Evolutionary conservation across 2,113 vertebrate genomes (phyloP), one percentile per base, ranked within the genome.

Genomic region (Oncorhynchus gorbuscha): DNA sequence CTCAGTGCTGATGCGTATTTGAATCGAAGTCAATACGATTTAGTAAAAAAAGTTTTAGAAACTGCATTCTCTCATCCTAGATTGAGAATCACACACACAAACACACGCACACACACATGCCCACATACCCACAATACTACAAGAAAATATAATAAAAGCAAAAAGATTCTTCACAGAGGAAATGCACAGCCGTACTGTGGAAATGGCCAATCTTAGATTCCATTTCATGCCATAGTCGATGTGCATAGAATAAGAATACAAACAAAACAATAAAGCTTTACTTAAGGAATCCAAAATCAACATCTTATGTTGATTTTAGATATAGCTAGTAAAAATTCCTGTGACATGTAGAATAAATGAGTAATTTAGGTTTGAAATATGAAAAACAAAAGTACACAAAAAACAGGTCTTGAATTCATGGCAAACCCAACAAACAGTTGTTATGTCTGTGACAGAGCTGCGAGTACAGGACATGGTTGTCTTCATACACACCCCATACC

Each of bases 231-330:
- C 85, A 86, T 87, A 88, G 83, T 83, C 86, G 77, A 89, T 89
- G 91, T 93, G 92, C 92, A 93, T 92, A 92, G 90, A 86, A 79
- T 26, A 73, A 88, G 88, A 86, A 84, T 79, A 88, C 78, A 90
- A 84, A 81, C 81, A 45, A 45, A 45, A 45, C 39, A 12, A 45
- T 45, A 86, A 84, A 87, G 90, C 88, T 89, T 87, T 90, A 71
- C 82, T 90, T 79, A 81, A 80, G 65, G 82, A 18, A 80, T 85
- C 86, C 39, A 84, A 88, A 88, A 84, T 87, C 77, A 87, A 87
- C 87, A 90, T 90, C 32, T 85, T 26, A 91, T 90, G 86, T 73
- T 76, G 82, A 89, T 83, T 85, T 89, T 69, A 84, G 80, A 82
- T 66, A 82, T 84, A 76, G 84, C 51, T 84, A 89, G 78, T 77